Conservation (phyloP, 2,113 vertebrate genomes). For the Onychorhynchus coronatus region DNA sequence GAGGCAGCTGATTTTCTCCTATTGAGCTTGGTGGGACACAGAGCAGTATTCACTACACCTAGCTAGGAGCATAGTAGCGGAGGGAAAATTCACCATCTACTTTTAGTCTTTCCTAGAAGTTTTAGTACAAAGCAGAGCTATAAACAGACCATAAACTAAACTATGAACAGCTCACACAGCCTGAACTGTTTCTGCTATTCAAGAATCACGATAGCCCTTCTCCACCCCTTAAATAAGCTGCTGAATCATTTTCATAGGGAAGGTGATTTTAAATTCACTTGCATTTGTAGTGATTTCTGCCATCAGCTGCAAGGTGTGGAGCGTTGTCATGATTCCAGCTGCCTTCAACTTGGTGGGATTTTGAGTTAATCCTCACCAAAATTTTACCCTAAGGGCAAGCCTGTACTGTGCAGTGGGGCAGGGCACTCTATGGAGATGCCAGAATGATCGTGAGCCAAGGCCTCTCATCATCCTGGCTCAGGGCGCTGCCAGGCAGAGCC, state of each 20-base stretch:
- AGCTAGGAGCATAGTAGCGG: not conserved
- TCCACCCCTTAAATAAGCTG: not conserved
- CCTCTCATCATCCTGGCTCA: not conserved
- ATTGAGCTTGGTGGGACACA: not conserved
- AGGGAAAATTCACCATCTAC: not conserved
- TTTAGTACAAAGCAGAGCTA: not conserved
- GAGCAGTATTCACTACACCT: not conserved
- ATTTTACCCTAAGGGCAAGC: not conserved
- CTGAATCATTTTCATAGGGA: not conserved
- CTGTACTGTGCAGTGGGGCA: not conserved
- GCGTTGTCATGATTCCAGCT: not conserved
- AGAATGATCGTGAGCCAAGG: not conserved
- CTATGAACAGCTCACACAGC: not conserved
- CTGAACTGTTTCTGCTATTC: not conserved
- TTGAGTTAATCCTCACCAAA: not conserved
- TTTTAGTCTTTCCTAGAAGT: not conserved
- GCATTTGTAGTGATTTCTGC: not conserved
- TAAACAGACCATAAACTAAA: not conserved
- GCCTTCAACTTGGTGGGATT: not conserved
- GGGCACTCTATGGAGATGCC: not conserved
- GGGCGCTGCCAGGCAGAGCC: not conserved
- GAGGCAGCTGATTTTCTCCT: not conserved
- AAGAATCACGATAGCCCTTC: accelerated
- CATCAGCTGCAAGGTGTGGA: not conserved
- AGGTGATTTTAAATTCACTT: not conserved